A percentile compares a stretch with the other conserved stretches of the same genome.
Evolutionary conservation across 2,113 vertebrate species (phyloP).

Genomic region (Scopus umbretta): DNA sequence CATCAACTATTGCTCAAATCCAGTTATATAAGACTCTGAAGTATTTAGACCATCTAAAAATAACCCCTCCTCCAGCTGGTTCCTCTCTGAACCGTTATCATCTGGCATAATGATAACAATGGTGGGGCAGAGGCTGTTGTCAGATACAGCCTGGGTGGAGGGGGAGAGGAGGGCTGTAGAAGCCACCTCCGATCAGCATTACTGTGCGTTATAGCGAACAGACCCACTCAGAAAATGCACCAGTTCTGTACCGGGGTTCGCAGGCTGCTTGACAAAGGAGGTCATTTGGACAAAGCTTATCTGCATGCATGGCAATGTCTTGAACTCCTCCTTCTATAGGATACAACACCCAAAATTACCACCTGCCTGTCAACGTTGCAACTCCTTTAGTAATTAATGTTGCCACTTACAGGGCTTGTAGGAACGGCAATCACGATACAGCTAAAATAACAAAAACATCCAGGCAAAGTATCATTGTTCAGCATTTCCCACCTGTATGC

Average conservation of each 20-base stretch:
- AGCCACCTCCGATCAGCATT: neutral
- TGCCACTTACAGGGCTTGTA: neutral
- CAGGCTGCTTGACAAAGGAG: neutral
- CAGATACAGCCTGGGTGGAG: neutral
- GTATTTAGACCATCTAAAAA: slow-evolving; percentile 11
- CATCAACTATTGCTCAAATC: slow-evolving; percentile 3
- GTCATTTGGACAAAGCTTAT: neutral
- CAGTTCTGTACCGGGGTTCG: fast-evolving
- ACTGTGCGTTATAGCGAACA: fast-evolving
- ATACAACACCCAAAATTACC: neutral
- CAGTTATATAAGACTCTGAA: slow-evolving; percentile 12
- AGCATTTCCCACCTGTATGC: neutral
- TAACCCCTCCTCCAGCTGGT: neutral
- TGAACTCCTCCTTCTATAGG: neutral
- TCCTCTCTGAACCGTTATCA: neutral
- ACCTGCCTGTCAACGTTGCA: neutral
- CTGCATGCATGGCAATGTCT: neutral
- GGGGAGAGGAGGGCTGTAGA: neutral
- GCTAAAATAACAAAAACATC: fast-evolving
- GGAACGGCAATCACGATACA: neutral
- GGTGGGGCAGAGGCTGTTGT: neutral
- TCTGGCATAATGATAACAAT: neutral
- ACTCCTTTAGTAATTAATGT: neutral
- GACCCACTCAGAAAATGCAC: neutral
- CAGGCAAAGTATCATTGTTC: neutral